A percentile compares a stretch with the other conserved stretches of the same genome.
Conservation (phyloP, 2,113 vertebrate genomes). For the Steatornis caripensis region DNA sequence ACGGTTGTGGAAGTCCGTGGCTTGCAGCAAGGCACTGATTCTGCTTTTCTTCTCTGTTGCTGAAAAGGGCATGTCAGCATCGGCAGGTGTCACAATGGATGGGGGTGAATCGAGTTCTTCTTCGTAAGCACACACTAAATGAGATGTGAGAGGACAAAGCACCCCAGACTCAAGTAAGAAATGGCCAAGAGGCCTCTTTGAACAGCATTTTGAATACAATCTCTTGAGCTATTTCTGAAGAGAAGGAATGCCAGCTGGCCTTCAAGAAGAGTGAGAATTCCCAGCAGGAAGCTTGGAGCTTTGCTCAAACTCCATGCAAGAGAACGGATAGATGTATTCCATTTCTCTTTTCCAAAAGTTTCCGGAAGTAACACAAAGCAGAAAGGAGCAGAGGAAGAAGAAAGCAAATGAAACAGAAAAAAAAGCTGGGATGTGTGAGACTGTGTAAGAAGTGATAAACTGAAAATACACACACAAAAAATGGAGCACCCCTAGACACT, state of each 20-base stretch:
- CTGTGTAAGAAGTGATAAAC: background rate
- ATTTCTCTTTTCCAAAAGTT: background rate
- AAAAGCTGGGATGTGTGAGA: background rate
- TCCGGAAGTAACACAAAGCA: background rate
- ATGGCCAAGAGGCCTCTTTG: background rate
- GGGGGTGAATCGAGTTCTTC: background rate
- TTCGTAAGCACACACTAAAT: background rate
- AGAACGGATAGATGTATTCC: background rate
- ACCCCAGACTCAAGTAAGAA: background rate
- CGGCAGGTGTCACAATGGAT: background rate
- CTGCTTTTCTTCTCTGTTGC: background rate
- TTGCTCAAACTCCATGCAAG: background rate
- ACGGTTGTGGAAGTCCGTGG: background rate
- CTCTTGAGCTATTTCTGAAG: background rate
- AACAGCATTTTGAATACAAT: background rate
- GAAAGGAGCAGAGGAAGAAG: background rate
- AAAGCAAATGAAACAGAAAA: background rate
- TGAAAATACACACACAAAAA: background rate
- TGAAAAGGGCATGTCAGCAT: background rate
- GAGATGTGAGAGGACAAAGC: background rate
- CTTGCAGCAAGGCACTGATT: background rate
- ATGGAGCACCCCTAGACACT: background rate
- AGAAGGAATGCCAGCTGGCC: background rate
- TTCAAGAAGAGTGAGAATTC: background rate
- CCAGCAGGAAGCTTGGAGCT: background rate